phyloP scores from a whole-genome alignment of 2,113 vertebrate species.

The Paraplagusia blochii region DNA sequence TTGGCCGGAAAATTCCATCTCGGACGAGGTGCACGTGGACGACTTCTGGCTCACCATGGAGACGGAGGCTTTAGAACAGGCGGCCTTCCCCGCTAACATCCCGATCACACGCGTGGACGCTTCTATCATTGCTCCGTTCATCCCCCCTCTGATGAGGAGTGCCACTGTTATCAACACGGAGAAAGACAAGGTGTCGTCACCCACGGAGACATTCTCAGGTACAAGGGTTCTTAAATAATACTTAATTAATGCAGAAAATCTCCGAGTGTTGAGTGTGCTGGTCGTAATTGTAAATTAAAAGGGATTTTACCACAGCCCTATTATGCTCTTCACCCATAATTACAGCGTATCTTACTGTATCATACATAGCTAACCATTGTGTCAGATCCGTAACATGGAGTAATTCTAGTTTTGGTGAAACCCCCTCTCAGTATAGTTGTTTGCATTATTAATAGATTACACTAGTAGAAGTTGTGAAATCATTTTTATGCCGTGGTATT shows the following conservation, averaged over 20 bases:
- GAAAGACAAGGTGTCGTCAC: constrained; percentile 84
- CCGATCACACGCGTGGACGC: constrained; percentile 95
- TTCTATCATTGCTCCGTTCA: constrained; percentile 94
- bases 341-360: no score
- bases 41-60: constrained; percentile 99
- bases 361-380: no score
- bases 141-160: constrained; percentile 92
- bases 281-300: no score
- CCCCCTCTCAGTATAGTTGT: neutral
- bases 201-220: constrained; percentile 48
- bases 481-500: neutral
- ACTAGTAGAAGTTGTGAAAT: neutral
- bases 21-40: constrained; percentile 91
- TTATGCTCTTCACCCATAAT: no score
- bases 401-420: no score
- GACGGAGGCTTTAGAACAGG: constrained; percentile 93
- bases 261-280: no score
- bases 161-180: constrained; percentile 89
- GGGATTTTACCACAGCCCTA: no score
- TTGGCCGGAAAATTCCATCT: constrained; percentile 87
- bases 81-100: constrained; percentile 88
- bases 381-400: neutral
- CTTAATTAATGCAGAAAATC: no score
- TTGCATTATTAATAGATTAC: neutral
- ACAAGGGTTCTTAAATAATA: constrained; percentile 1